phyloP scores from a whole-genome alignment of 2,888 invertebrate species.

The Alsophila aescularia region DNA sequence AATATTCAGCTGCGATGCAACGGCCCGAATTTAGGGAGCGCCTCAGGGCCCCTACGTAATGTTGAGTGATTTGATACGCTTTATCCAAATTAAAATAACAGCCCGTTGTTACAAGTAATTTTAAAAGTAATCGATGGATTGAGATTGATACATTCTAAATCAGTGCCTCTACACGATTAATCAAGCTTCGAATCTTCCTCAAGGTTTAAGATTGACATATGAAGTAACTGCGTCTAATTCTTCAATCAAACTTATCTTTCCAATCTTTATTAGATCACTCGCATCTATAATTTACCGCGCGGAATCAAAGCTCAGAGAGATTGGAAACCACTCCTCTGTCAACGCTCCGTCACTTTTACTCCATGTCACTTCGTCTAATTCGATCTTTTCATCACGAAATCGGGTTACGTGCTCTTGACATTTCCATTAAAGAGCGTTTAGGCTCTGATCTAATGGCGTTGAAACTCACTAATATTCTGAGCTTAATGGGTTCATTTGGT shows the following conservation, averaged over 20 bases:
- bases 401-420: slow-evolving; percentile 35
- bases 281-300: not conserved
- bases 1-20: slow-evolving; percentile 30
- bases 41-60: slow-evolving; percentile 12
- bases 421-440: slow-evolving; percentile 25
- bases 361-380: slow-evolving; percentile 25
- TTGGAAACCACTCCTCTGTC: slow-evolving; percentile 16
- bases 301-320: slow-evolving; percentile 6
- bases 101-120: slow-evolving; percentile 8
- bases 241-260: not conserved
- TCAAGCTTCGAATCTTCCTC: not conserved
- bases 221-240: not conserved
- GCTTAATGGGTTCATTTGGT: not conserved
- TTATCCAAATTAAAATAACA: slow-evolving; percentile 25
- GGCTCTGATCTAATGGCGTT: slow-evolving; percentile 24
- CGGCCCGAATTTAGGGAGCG: slow-evolving; percentile 32
- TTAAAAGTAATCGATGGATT: slow-evolving; percentile 6
- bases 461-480: slow-evolving; percentile 2
- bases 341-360: slow-evolving; percentile 17
- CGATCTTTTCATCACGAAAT: slow-evolving; percentile 34
- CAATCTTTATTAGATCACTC: not conserved
- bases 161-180: no score
- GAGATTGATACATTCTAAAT: slow-evolving; percentile 6
- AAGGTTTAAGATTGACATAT: slow-evolving; percentile 4
- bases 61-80: slow-evolving; percentile 24